phyloP scores from a whole-genome alignment of 2,888 invertebrate species.

The Melinaea menophilus region DNA sequence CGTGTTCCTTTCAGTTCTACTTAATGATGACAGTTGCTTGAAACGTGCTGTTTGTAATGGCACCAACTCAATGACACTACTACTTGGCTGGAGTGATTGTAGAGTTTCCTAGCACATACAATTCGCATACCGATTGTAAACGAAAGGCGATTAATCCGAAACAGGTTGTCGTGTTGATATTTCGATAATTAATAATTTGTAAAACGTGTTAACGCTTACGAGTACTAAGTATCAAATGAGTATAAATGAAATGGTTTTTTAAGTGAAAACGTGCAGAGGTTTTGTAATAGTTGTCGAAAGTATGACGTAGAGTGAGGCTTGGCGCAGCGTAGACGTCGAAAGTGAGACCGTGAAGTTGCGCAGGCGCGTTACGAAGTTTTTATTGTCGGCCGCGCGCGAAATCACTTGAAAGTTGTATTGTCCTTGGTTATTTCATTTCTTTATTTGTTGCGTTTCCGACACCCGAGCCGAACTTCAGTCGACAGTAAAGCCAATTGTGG shows the following conservation, averaged over 20 bases:
- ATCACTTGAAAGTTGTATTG: conserved; percentile 77
- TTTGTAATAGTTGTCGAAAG: conserved; percentile 72
- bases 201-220: conserved; percentile 26
- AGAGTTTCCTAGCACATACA: conserved; percentile 42
- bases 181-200: conserved; percentile 23
- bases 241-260: conserved; percentile 47
- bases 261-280: conserved; percentile 56
- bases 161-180: conserved; percentile 13
- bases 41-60: conserved; percentile 66
- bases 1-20: conserved; percentile 72
- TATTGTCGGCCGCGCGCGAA: conserved; percentile 76
- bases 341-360: conserved; percentile 76
- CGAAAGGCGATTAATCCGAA: conserved; percentile 7
- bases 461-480: conserved; percentile 65
- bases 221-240: conserved; percentile 26
- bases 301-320: conserved; percentile 59
- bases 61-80: conserved; percentile 54
- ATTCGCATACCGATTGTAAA: conserved; percentile 5
- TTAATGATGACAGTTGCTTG: conserved; percentile 74
- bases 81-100: conserved; percentile 49
- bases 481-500: conserved; percentile 56
- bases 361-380: conserved; percentile 75
- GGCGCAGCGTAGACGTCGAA: conserved; percentile 63
- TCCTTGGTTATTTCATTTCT: conserved; percentile 77
- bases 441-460: conserved; percentile 74